Base-by-base conservation (phyloP, 2,113 vertebrate species). In the Morone saxatilis region DNA sequence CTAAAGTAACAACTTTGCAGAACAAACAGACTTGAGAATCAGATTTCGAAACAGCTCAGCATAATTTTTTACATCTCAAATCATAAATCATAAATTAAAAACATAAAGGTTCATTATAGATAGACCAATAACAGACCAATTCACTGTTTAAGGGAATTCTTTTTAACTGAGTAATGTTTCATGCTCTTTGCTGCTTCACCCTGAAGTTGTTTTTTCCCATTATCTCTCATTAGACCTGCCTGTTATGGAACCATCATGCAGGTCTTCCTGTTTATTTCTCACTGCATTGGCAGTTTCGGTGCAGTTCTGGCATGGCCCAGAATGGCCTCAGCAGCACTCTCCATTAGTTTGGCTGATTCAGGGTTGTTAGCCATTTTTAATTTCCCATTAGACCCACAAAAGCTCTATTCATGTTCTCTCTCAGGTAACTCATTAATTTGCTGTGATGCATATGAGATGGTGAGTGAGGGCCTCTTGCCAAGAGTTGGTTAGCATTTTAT, bases 391-490 rank as follows among this genome's bases (percentile, higher is more conserved):
- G 94, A 92, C 91, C 71, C 85, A 87, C 88, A 92, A 83, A 91
- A 91, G 69, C 88, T 91, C 87, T 81, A 86, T 91, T 89, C 86
- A 82, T 89, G 85, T 90, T 91, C 88, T 83, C 91, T 94, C 89
- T 88, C 89, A 94, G 93, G 93, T 93, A 93, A 93, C 90, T 93
- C 93, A 93, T 95, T 96, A 95, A 96, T 95, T 94, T 94, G 90
- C 89, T 86, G 83, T 93, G 92, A 94, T 94, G 87, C 91, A 91
- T 94, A 86, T 85, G 91, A 86, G 88, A 88, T 87, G 86, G 86
- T 78, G 84, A 94, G 87, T 79, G 83, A 92, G 79, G 88, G 91
- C 83, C 65, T 67, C 56, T 87, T 88, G 93, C 93, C 94, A 95
- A 93, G 85, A 76, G 79, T 92, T 88, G 90, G 87, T 93, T 92